Conservation (phyloP, 2,888 invertebrate species). For the Anthrax anthrax region DNA sequence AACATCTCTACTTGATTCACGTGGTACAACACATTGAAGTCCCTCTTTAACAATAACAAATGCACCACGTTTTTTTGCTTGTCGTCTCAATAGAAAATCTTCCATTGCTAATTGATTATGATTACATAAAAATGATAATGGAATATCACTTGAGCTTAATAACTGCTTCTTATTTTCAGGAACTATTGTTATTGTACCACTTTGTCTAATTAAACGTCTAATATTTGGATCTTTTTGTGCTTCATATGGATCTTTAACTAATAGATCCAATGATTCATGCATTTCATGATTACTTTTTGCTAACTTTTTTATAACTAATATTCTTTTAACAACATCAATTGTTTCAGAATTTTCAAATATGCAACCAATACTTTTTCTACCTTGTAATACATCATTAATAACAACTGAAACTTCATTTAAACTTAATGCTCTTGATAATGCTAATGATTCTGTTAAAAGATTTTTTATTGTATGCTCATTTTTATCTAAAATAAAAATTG, state of each 20-base stretch:
- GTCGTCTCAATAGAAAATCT: slow-evolving; percentile 49
- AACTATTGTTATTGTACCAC: slow-evolving; percentile 53
- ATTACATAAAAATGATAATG: slow-evolving; percentile 47
- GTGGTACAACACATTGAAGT: slow-evolving; percentile 59
- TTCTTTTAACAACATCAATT: slow-evolving; percentile 51
- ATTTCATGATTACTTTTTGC: slow-evolving; percentile 51
- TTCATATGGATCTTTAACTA: slow-evolving; percentile 50
- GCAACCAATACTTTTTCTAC: slow-evolving; percentile 37
- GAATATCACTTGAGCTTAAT: slow-evolving; percentile 54
- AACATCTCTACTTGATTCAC: slow-evolving; percentile 58
- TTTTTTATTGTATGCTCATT: slow-evolving; percentile 23
- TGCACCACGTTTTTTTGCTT: slow-evolving; percentile 37
- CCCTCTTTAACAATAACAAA: slow-evolving; percentile 55
- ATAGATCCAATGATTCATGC: slow-evolving; percentile 43
- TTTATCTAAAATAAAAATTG: slow-evolving; percentile 8
- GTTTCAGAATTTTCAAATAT: slow-evolving; percentile 44
- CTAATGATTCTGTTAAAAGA: slow-evolving; percentile 49
- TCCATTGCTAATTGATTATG: slow-evolving; percentile 64
- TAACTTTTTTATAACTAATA: slow-evolving; percentile 55
- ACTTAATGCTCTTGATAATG: slow-evolving; percentile 54
- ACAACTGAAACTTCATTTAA: slow-evolving; percentile 27
- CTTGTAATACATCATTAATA: slow-evolving; percentile 8
- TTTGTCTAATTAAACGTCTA: slow-evolving; percentile 55
- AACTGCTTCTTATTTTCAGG: slow-evolving; percentile 45
- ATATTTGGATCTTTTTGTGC: slow-evolving; percentile 55